Evolutionary conservation across 1,140 invertebrate species (phyloP).

Genomic region (Papilio polytes): DNA sequence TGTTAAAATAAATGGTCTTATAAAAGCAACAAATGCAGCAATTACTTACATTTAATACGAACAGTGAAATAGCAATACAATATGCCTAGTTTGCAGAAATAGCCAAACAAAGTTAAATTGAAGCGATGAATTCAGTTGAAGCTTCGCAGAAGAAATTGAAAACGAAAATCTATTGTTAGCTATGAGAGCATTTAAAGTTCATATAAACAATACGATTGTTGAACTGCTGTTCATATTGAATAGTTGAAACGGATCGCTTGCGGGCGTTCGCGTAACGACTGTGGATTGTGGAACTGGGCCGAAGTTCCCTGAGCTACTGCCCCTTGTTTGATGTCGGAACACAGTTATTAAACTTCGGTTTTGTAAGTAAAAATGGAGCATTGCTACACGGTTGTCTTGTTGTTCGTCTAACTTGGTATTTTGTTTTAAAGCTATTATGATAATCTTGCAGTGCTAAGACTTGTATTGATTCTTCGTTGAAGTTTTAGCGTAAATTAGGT

Average conservation of each 20-base stretch:
- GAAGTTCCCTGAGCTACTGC: slow-evolving; percentile 14
- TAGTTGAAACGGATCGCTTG: slow-evolving; percentile 42
- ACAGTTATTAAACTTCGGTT: slow-evolving; percentile 43
- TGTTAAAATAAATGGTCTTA: neutral
- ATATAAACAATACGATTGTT: slow-evolving; percentile 47
- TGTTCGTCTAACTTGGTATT: slow-evolving; percentile 32
- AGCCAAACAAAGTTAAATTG: slow-evolving; percentile 11
- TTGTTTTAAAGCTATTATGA: slow-evolving; percentile 17
- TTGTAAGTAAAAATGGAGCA: slow-evolving; percentile 36
- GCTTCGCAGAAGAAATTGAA: slow-evolving; percentile 28
- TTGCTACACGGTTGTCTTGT: slow-evolving; percentile 16
- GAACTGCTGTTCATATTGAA: slow-evolving; percentile 44
- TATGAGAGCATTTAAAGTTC: slow-evolving; percentile 43
- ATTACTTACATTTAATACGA: neutral
- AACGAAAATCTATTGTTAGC: slow-evolving; percentile 41
- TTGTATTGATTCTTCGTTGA: slow-evolving; percentile 6
- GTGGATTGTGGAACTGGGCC: slow-evolving; percentile 38
- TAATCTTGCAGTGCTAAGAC: neutral
- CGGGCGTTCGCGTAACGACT: slow-evolving; percentile 41
- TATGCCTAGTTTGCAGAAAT: slow-evolving; percentile 4
- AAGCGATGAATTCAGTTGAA: slow-evolving; percentile 3
- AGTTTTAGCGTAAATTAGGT: neutral
- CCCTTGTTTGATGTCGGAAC: slow-evolving; percentile 46
- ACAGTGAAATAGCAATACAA: neutral
- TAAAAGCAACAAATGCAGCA: neutral